Conservation (phyloP, 2,113 vertebrate genomes). For the Tretioscincus oriximinensis region DNA sequence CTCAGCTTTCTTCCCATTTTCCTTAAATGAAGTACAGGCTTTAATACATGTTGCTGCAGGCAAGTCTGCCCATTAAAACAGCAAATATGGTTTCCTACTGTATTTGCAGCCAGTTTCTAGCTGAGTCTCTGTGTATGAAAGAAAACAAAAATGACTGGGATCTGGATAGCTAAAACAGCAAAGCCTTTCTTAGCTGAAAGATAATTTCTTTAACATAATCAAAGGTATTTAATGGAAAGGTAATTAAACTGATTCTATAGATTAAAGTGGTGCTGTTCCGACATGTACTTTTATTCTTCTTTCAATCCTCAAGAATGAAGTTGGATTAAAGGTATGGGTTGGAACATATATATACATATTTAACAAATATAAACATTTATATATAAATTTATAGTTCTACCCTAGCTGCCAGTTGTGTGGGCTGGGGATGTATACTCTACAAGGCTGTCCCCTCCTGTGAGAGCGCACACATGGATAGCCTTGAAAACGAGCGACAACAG, state of each 20-base stretch:
- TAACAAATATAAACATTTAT: too few relatives aligned
- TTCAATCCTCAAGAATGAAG: too few relatives aligned
- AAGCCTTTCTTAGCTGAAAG: slow-evolving; percentile 23
- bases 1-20: slow-evolving; percentile 32
- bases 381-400: background rate
- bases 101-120: slow-evolving; percentile 16
- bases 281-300: too few relatives aligned
- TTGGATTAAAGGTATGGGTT: too few relatives aligned
- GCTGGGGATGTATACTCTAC: too few relatives aligned
- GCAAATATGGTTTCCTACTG: slow-evolving; percentile 21
- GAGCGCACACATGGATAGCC: too few relatives aligned
- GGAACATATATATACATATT: too few relatives aligned
- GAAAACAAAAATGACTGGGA: background rate
- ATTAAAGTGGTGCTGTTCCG: too few relatives aligned
- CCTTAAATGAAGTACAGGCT: slow-evolving; percentile 49
- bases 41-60: slow-evolving; percentile 23
- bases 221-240: slow-evolving; percentile 21
- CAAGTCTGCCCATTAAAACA: slow-evolving; percentile 13
- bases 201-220: slow-evolving; percentile 35
- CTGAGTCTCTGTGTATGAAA: background rate
- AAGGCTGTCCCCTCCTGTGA: too few relatives aligned
- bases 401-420: too few relatives aligned
- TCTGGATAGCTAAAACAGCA: slow-evolving; percentile 12
- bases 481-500: too few relatives aligned
- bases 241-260: background rate